phyloP scores from a whole-genome alignment of 2,888 invertebrate genomes.

The Resseliella maxima region DNA sequence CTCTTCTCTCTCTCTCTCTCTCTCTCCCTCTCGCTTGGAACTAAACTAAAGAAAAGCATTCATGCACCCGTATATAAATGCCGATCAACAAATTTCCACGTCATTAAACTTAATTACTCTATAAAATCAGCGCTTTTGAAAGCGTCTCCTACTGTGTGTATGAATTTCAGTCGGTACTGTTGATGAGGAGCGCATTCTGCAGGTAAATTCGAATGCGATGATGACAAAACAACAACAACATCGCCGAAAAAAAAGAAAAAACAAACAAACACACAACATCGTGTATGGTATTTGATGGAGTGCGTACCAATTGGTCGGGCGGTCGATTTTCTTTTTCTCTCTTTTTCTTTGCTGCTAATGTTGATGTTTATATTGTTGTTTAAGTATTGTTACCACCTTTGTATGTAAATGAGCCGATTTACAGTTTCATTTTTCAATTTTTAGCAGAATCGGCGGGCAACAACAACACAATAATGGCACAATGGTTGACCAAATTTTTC shows the following conservation, averaged over 20 bases:
- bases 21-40: too few species aligned
- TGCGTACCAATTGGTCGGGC: neutral
- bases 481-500: constrained; percentile 6
- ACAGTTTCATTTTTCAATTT: constrained; percentile 6
- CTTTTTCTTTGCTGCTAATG: neutral
- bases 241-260: too few species aligned
- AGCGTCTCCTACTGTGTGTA: neutral
- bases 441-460: neutral
- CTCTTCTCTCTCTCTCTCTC: too few species aligned
- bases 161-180: too few species aligned
- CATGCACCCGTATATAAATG: constrained; percentile 20
- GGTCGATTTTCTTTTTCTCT: neutral
- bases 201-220: neutral
- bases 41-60: neutral
- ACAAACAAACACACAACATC: neutral
- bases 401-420: neutral
- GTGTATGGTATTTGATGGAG: constrained; percentile 15
- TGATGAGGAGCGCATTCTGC: neutral
- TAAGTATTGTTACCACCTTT: too few species aligned
- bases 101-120: constrained; percentile 47
- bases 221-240: too few species aligned
- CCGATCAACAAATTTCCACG: constrained; percentile 35
- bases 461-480: neutral
- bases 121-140: neutral
- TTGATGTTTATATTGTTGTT: too few species aligned